Evolutionary conservation across 2,888 invertebrate species (phyloP).

Genomic region (Hypsopygia costalis): DNA sequence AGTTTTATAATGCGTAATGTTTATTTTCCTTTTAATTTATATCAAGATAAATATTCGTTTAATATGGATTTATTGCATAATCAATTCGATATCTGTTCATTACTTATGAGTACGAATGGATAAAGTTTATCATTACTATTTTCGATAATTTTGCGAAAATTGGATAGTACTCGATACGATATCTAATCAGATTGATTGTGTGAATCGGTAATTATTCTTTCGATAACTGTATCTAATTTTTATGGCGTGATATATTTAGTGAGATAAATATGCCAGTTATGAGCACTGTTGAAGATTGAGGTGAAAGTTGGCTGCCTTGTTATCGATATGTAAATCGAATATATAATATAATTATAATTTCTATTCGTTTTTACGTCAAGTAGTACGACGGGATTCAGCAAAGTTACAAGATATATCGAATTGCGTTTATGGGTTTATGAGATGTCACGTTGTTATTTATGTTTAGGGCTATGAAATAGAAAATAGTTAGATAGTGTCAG

Average conservation of each 20-base stretch:
- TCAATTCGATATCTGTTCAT: constrained; percentile 3
- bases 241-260: not conserved
- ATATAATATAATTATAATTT: constrained; percentile 25
- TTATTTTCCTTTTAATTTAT: not conserved
- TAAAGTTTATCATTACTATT: constrained; percentile 9
- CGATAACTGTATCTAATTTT: not conserved
- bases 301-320: constrained; percentile 26
- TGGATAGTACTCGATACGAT: constrained; percentile 7
- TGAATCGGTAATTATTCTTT: not conserved
- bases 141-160: constrained; percentile 15
- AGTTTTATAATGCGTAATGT: too few relatives aligned
- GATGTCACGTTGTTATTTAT: too few relatives aligned
- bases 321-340: constrained; percentile 28
- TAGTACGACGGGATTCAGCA: constrained; percentile 14
- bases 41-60: not conserved
- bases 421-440: too few relatives aligned
- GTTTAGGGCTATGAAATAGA: too few relatives aligned
- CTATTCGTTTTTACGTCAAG: constrained; percentile 23
- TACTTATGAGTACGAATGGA: constrained; percentile 9
- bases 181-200: constrained; percentile 6
- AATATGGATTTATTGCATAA: constrained; percentile 1
- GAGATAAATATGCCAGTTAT: not conserved
- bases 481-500: too few relatives aligned
- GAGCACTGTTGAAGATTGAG: constrained; percentile 15
- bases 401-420: constrained; percentile 6